Conservation (phyloP, 2,888 invertebrate genomes). For the Hydropsyche betteni region DNA sequence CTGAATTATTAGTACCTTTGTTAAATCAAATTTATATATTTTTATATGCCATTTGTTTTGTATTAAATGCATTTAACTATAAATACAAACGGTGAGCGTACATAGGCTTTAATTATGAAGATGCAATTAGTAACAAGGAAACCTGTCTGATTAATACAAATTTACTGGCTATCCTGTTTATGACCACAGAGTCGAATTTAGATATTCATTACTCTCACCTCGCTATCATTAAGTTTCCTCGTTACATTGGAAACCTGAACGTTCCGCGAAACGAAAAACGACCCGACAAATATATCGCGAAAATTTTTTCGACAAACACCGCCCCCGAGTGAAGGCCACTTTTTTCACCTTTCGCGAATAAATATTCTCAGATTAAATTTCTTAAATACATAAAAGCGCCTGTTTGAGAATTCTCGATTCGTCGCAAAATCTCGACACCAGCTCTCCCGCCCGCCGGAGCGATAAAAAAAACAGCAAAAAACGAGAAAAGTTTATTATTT, state of each 20-base stretch:
- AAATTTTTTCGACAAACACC: slow-evolving; percentile 13
- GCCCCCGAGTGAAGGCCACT: background rate
- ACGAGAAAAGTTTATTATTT: slow-evolving; percentile 28
- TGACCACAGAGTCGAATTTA: background rate
- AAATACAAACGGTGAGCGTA: too few species aligned
- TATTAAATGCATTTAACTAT: too few species aligned
- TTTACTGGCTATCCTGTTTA: background rate
- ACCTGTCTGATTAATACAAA: background rate
- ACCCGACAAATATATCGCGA: slow-evolving; percentile 15
- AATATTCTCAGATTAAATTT: slow-evolving; percentile 23
- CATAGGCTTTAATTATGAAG: slow-evolving; percentile 1
- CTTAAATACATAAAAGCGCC: slow-evolving; percentile 30
- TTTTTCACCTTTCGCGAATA: slow-evolving; percentile 21
- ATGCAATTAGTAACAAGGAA: slow-evolving; percentile 7
- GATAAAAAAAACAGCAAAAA: background rate
- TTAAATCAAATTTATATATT: too few species aligned
- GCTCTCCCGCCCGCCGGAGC: background rate
- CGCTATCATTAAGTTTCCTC: slow-evolving; percentile 9
- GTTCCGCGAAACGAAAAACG: slow-evolving; percentile 16
- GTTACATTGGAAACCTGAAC: slow-evolving; percentile 1
- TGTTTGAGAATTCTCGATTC: slow-evolving; percentile 30
- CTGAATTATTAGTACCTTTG: too few species aligned
- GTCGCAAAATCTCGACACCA: slow-evolving; percentile 18
- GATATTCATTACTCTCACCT: background rate
- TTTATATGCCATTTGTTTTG: too few species aligned